Evolutionary conservation across 1,140 invertebrate genomes (phyloP), one percentile per base, ranked within the genome.

Genomic region (Euschistus heros): DNA sequence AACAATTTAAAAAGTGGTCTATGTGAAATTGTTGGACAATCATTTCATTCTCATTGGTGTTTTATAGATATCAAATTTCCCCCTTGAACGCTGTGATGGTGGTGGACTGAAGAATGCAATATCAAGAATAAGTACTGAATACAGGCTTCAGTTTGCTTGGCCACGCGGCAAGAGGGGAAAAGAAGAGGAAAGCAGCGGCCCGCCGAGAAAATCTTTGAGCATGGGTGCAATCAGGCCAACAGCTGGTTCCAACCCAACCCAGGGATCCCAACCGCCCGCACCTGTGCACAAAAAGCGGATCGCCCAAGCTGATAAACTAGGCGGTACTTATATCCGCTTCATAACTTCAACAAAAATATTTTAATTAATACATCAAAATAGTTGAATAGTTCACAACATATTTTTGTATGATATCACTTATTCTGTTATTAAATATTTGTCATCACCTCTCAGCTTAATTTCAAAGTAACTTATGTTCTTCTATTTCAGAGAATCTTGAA

Each of bases 91-190:
- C 18, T 57, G 30, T 18, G 50, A 55, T 72, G 75, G 73, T 73
- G 78, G 81, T 72, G 80, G 84, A 74, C 77, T 86, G 70, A 83
- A 81, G 76, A 84, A 84, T 74, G 84, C 84, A 72, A 84, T 86
- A 73, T 81, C 82, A 69, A 83, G 84, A 74, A 85, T 86, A 75
- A 88, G 86, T 78, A 90, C 89, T 68, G 89, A 91, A 79, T 91
- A 92, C 79, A 81, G 88, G 69, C 81, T 91, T 72, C 89, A 92
- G 80, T 92, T 91, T 76, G 88, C 89, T 66, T 91, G 88, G 88
- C 88, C 88, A 70, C 76, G 73, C 61, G 73, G 78, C 44, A 74
- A 76, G 62, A 76, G 75, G 42, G 50, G 33, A 30, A 65, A 27
- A 47, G 67, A 65, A 17, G 54, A 66, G 17, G 64, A 27, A 27